Evolutionary conservation across 2,888 invertebrate species (phyloP), one percentile per base, ranked within the genome.

Genomic region (Eulithis prunata): DNA sequence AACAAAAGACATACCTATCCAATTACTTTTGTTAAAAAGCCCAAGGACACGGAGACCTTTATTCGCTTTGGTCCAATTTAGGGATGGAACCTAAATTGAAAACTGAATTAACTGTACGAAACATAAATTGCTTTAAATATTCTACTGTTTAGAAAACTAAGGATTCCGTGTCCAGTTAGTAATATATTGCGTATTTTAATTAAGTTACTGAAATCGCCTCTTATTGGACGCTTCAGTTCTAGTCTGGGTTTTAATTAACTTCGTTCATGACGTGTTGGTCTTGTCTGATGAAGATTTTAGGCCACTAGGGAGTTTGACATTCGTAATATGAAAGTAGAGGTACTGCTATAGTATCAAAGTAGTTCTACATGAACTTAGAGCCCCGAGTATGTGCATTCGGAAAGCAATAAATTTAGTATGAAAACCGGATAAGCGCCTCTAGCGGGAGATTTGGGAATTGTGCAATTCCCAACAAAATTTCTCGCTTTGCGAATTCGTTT

Each of bases 141-240:
- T 32, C 46, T 47, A 14, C 14, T 47, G 47, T 13, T 47, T 14
- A 14, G 13, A 47, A 47, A 14, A 47, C 14, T 47, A 47, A 21
- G 14, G 14, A 47, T 47, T 47, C 14, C 5, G 47, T n/a, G 54
- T 14, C 13, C 8, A 54, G 13, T 13, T 41, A n/a, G 41, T 13
- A 46, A 53, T 13, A 32, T 36, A 14, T 14, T 13, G 36, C 32
- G 10, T 45, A 59, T 28, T 59, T 59, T 59, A 59, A 59, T 59
- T 59, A 43, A 59, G 43, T 51, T 52, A 52, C 52, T 43, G 41
- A 51, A 41, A 51, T 58, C 51, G 41, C 51, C 54, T 54, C 41
- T 14, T 41, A 1, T 7, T 14, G 14, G 14, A 38, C 14, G 54
- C 11, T 54, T 45, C 10, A n/a, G n/a, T n/a, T 45, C 5, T n/a